A percentile compares a stretch with the other conserved stretches of the same genome.
phyloP scores from a whole-genome alignment of 2,797 vertebrate species.

The Pseudotriccus pelzelni region DNA sequence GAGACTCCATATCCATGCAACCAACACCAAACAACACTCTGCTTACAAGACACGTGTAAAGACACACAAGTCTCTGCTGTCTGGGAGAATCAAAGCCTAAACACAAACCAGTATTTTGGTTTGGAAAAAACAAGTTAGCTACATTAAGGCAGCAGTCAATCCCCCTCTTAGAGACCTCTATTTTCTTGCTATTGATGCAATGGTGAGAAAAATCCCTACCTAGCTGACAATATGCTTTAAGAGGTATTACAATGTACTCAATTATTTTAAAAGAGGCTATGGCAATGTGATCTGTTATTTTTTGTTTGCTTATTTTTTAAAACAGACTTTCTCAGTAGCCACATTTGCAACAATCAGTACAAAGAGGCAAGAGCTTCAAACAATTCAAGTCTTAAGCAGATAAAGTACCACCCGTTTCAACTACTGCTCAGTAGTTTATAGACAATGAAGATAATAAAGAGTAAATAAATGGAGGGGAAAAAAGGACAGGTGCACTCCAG shows the following conservation, averaged over 20 bases:
- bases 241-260: background rate
- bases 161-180: background rate
- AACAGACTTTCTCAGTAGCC: background rate
- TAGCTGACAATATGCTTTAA: background rate
- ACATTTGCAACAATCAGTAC: background rate
- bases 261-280: background rate
- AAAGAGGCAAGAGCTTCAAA: slow-evolving; percentile 1
- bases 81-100: slow-evolving; percentile 8
- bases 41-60: background rate
- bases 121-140: background rate
- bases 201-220: background rate
- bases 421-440: background rate
- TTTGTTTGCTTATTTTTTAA: background rate
- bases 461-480: rapidly evolving
- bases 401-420: background rate
- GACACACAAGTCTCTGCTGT: background rate
- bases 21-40: background rate
- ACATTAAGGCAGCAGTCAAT: background rate
- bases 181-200: background rate
- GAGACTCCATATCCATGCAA: background rate
- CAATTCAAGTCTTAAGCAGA: background rate
- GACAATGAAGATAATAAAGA: background rate
- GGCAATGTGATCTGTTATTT: background rate
- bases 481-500: background rate
- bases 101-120: background rate